A percentile compares a stretch with the other conserved stretches of the same genome.
phyloP scores from a whole-genome alignment of 2,888 invertebrate genomes.

The Sthenelais limicola region DNA sequence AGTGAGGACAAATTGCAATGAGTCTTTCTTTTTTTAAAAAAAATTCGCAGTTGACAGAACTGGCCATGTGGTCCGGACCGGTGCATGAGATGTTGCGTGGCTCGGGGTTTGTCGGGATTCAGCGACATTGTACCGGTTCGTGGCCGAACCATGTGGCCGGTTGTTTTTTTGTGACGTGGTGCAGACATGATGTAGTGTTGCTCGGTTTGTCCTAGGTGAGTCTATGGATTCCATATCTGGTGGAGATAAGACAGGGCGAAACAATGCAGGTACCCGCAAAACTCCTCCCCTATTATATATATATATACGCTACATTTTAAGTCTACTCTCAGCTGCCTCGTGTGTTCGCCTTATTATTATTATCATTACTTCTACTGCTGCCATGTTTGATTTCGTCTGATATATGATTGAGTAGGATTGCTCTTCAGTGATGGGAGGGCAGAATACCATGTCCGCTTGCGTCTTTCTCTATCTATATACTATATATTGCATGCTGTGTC shows the following conservation, averaged over 20 bases:
- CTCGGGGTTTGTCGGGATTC: too few relatives aligned
- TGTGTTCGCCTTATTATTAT: constrained; percentile 39
- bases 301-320: constrained; percentile 39
- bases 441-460: constrained; percentile 28
- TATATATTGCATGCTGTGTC: constrained; percentile 27
- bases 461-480: constrained; percentile 22
- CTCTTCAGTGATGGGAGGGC: constrained; percentile 31
- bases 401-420: constrained; percentile 21
- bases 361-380: too few relatives aligned
- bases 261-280: constrained; percentile 32
- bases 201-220: constrained; percentile 39
- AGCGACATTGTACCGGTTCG: too few relatives aligned
- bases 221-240: constrained; percentile 35
- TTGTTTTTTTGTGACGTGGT: too few relatives aligned
- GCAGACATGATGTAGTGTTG: constrained; percentile 24
- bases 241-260: constrained; percentile 22
- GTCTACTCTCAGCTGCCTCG: constrained; percentile 33
- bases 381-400: constrained; percentile 15
- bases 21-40: too few relatives aligned
- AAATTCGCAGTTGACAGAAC: too few relatives aligned
- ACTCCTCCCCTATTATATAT: constrained; percentile 18
- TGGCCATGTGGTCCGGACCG: too few relatives aligned
- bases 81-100: too few relatives aligned
- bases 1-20: too few relatives aligned
- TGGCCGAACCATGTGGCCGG: too few relatives aligned